Evolutionary conservation across 2,113 vertebrate species (phyloP), one percentile per base, ranked within the genome.

Genomic region (Paramormyrops kingsleyae): DNA sequence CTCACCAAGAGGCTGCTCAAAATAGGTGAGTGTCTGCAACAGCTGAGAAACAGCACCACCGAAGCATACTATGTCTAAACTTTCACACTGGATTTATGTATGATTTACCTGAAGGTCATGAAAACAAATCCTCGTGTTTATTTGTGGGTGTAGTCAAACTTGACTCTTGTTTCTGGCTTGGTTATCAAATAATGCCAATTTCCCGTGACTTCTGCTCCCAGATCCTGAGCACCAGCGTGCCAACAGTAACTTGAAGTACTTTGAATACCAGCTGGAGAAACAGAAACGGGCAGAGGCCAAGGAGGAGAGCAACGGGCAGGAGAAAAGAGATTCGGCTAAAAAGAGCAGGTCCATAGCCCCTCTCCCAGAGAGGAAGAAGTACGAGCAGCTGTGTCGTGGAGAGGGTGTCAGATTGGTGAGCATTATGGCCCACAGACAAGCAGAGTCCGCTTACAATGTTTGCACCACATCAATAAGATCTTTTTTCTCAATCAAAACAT

Each of bases 371-470:
- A 98, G 98, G 95, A 96, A 97, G 96, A 98, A 98, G 95, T 99
- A 99, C 53, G 98, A 99, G 95, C 98, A 96, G 97, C 96, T 99
- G 91, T 99, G 99, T 94, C 97, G 99, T 93, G 99, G 99, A 90
- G 98, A 99, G 93, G 98, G 98, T 92, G 90, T 97, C 92, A 97
- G 94, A 96, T 96, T 99, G 98, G 98, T 99, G 96, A 94, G 93
- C 12, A 88, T 17, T 13, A 50, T 27, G 9, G 27, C 42, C 35
- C 39, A 47, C 35, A 31, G 49, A 62, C 46, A 85, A 31, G n/a
- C 44, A 80, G 12, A 39, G 70, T 80, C 31, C 42, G 74, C 35
- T 80, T 39, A 42, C 31, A 80, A 19, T 42, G 74, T 42, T 42
- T 80, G 5, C 74, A 70, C n/a, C 62, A 31, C 62, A 70, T 70